phyloP scores from a whole-genome alignment of 2,113 vertebrate species.

The Siniperca chuatsi region DNA sequence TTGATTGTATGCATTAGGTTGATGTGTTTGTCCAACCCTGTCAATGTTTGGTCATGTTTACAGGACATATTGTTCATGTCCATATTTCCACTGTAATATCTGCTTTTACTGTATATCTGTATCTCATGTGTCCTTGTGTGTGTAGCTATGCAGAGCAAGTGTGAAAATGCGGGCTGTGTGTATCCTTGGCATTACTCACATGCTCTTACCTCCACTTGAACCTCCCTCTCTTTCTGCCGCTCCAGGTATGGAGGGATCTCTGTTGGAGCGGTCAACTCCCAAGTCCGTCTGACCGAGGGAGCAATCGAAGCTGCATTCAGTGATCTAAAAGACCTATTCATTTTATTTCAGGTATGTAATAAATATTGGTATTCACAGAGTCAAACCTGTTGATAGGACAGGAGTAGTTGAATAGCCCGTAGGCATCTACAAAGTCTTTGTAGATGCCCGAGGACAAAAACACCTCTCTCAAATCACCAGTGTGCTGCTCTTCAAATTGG shows the following conservation, averaged over 20 bases:
- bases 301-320: conserved; percentile 61
- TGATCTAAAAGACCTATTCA: conserved; percentile 69
- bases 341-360: conserved; percentile 70
- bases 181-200: neutral
- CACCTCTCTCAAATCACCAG: neutral
- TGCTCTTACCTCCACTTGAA: conserved; percentile 18
- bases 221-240: neutral
- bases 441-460: neutral
- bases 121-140: neutral
- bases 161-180: neutral
- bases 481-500: neutral
- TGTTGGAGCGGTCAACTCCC: conserved; percentile 83
- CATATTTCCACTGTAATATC: neutral
- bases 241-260: conserved; percentile 84
- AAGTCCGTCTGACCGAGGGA: conserved; percentile 77
- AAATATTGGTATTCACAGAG: conserved; percentile 11
- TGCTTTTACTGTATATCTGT: neutral
- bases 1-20: conserved; percentile 10
- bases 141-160: neutral
- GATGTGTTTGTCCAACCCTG: conserved; percentile 13
- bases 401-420: neutral
- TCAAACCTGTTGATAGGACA: conserved; percentile 8
- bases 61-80: neutral
- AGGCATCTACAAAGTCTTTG: neutral
- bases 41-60: neutral